These are phyloP conservation scores for Sinocyclocheilus anophthalmus DNA, from an alignment of 2,113 vertebrate genomes.

Conservation along the genomic window DNA sequence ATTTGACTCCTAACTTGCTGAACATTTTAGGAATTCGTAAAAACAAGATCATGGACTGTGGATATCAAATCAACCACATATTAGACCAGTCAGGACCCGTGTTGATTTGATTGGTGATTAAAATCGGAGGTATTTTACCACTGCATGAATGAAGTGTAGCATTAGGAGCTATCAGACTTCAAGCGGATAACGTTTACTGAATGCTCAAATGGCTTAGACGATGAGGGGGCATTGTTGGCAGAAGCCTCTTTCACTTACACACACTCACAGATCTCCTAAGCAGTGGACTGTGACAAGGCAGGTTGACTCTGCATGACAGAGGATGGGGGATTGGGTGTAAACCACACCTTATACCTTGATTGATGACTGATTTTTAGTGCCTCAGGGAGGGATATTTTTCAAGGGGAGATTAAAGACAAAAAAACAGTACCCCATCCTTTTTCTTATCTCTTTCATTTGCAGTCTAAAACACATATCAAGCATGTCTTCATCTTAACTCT, in stretches of 20 bases:
- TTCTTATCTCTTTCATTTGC: not conserved
- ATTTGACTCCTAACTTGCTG: not conserved
- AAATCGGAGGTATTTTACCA: not conserved
- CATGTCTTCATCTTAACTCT: not conserved
- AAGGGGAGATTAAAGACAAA: constrained; percentile 34
- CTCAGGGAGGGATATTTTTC: constrained; percentile 77
- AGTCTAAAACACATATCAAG: not conserved
- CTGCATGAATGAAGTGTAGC: not conserved
- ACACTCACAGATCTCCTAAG: constrained; percentile 48
- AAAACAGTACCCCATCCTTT: constrained; percentile 20
- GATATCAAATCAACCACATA: not conserved
- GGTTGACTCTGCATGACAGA: constrained; percentile 43
- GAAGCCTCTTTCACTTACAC: not conserved
- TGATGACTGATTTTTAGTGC: constrained; percentile 75
- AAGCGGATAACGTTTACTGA: constrained; percentile 20
- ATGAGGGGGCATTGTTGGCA: constrained; percentile 19
- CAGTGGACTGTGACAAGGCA: constrained; percentile 57
- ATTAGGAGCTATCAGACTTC: constrained; percentile 3
- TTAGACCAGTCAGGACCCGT: constrained; percentile 11
- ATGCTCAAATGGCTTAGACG: not conserved
- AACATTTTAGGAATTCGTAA: not conserved
- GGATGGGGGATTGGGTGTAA: constrained; percentile 63
- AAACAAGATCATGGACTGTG: not conserved
- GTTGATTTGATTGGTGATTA: constrained; percentile 5
- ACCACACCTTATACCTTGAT: constrained; percentile 81